These are phyloP conservation scores for Melikaiella ostensackeni DNA, from an alignment of 2,888 invertebrate genomes.

Conservation along the genomic window DNA sequence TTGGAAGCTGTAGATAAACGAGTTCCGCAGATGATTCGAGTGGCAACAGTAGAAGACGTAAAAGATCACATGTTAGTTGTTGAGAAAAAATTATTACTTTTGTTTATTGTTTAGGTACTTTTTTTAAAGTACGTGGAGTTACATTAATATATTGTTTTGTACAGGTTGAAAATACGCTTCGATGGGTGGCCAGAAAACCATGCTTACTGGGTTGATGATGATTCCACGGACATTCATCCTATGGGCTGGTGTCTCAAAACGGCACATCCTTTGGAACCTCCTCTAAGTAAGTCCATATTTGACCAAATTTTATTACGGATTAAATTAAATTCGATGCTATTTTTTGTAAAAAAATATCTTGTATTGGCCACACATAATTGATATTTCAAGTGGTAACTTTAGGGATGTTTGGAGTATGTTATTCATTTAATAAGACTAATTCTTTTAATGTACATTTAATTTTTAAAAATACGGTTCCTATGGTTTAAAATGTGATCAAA, in stretches of 20 bases:
- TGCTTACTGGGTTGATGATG: slow-evolving; percentile 94
- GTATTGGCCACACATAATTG: too few relatives aligned
- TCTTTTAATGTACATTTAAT: neutral
- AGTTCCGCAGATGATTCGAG: slow-evolving; percentile 90
- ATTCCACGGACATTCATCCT: slow-evolving; percentile 93
- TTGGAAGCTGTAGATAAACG: slow-evolving; percentile 92
- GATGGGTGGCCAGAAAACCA: slow-evolving; percentile 93
- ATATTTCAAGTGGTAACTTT: too few relatives aligned
- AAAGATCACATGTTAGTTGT: slow-evolving; percentile 81
- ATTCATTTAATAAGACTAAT: too few relatives aligned
- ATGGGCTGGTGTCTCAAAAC: slow-evolving; percentile 95
- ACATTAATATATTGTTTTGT: slow-evolving; percentile 8
- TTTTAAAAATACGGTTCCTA: neutral
- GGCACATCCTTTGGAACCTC: slow-evolving; percentile 91
- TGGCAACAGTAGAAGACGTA: slow-evolving; percentile 88
- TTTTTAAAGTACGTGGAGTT: neutral
- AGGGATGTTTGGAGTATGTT: too few relatives aligned
- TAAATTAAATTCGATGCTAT: neutral
- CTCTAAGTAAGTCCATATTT: slow-evolving; percentile 81
- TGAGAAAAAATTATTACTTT: slow-evolving; percentile 11
- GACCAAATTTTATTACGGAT: neutral
- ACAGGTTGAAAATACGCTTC: slow-evolving; percentile 82
- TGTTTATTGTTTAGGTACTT: neutral
- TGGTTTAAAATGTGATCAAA: neutral
- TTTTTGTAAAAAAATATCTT: neutral